A percentile compares a stretch with the other conserved stretches of the same genome.
phyloP scores from a whole-genome alignment of 2,888 invertebrate genomes.

The Ectemnius lituratus region DNA sequence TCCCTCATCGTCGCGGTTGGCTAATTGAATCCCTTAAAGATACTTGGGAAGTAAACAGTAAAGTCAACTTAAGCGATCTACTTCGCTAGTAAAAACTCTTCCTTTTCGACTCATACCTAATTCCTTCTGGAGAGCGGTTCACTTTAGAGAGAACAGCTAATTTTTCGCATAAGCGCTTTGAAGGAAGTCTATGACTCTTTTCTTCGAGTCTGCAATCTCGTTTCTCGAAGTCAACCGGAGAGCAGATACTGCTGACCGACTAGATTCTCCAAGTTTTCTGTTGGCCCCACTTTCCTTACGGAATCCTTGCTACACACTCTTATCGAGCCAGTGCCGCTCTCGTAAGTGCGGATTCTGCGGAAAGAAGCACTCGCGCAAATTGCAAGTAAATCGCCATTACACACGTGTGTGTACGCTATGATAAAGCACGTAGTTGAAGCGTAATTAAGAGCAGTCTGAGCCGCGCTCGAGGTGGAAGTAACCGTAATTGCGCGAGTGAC shows the following conservation, averaged over 20 bases:
- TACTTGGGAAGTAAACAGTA: constrained; percentile 10
- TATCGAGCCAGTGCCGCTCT: too few species aligned
- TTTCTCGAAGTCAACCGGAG: too few species aligned
- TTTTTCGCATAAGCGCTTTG: too few species aligned
- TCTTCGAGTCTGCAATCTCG: too few species aligned
- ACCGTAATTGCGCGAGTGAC: constrained; percentile 4
- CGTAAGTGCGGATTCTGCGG: neutral
- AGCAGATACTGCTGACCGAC: too few species aligned
- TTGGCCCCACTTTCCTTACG: too few species aligned
- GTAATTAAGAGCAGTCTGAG: constrained; percentile 6
- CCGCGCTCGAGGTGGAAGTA: neutral
- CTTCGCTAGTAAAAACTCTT: neutral
- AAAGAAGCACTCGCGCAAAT: constrained; percentile 1
- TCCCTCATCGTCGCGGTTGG: neutral
- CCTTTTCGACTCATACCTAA: too few species aligned
- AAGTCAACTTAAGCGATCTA: constrained; percentile 17
- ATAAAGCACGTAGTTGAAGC: constrained; percentile 9
- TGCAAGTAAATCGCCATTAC: constrained; percentile 4
- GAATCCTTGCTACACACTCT: too few species aligned
- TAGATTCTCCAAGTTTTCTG: too few species aligned
- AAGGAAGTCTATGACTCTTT: too few species aligned
- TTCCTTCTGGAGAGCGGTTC: too few species aligned
- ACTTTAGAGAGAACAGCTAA: too few species aligned
- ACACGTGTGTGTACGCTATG: neutral
- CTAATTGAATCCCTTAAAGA: constrained; percentile 10